Base-by-base conservation (phyloP, 2,113 vertebrate species). In the Paraplagusia blochii region DNA sequence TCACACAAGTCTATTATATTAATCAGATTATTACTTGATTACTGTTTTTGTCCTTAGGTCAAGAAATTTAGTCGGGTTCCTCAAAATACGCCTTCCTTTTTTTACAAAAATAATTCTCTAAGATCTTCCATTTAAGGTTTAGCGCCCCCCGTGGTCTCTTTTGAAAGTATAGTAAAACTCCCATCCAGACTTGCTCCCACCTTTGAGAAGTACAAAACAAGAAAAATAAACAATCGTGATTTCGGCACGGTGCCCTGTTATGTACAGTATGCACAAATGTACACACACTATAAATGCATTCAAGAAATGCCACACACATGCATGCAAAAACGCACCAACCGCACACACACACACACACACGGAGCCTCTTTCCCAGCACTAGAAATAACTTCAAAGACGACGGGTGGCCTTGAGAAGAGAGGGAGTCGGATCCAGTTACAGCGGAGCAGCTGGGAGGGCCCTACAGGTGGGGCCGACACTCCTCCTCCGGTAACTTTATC, bases 311-410 rank as follows among this genome's bases (percentile, higher is more conserved):
- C 15, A 16, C n/a, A 44, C 43, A 46, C 44, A 18, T 11, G 19
- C 44, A 46, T 11, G 33, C 22, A 47, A 11, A 47, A 11, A 47
- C 29, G 72, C 48, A 60, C 22, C 18, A 48, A 10, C 13, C 46
- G n/a, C 46, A 22, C 46, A 49, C 18, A 33, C 34, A 44, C 40
- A 69, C 45, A 56, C 44, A 46, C 67, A 64, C 39, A 16, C 80
- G 75, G 76, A 59, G 85, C 54, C 65, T 71, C 81, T 88, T 89
- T 87, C 89, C 85, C 86, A 89, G 87, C 79, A 74, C 88, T 90
- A 59, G 86, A 90, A 91, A 91, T 92, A 90, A 91, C 89, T 90
- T 92, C 89, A 91, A 92, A 92, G 89, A 49, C 67, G 36, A 56
- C 77, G 77, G 69, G 72, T 85, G 85, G 87, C 88, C 87, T 87